Conservation (phyloP, 2,113 vertebrate genomes). For the Perca fluviatilis region DNA sequence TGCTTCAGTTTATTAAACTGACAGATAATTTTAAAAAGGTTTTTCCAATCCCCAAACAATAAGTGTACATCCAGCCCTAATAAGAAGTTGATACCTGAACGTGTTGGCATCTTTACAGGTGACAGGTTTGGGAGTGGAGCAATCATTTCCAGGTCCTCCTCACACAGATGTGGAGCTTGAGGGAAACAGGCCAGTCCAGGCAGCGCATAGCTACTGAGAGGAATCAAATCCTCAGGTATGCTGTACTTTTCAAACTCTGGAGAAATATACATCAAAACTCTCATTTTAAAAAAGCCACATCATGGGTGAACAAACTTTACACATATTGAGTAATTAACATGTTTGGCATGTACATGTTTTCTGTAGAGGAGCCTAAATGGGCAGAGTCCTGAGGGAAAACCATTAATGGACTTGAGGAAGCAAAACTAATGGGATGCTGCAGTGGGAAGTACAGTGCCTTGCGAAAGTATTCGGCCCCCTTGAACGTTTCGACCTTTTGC, state of each 20-base stretch:
- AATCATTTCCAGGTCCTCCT: conserved; percentile 44
- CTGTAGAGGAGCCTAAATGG: background rate
- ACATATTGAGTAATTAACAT: background rate
- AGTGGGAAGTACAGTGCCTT: no score
- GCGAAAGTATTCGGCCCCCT: no score
- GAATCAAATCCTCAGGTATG: conserved; percentile 71
- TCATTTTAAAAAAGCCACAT: background rate
- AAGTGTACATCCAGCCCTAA: background rate
- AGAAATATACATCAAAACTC: background rate
- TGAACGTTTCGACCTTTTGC: no score
- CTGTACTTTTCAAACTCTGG: conserved; percentile 73
- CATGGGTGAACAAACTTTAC: background rate
- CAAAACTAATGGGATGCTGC: background rate
- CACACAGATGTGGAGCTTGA: background rate
- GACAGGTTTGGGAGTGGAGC: conserved; percentile 39
- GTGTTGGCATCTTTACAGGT: conserved; percentile 39
- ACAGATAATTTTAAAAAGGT: background rate
- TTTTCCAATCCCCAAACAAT: background rate
- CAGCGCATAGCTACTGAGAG: conserved; percentile 58
- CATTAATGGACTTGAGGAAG: background rate
- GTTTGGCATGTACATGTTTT: background rate
- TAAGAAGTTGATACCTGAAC: conserved; percentile 39
- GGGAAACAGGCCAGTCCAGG: conserved; percentile 65
- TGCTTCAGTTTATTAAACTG: background rate
- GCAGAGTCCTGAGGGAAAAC: background rate